These are phyloP conservation scores for Mesaphorura yosii DNA, from an alignment of 1,140 invertebrate genomes.

Conservation along the genomic window DNA sequence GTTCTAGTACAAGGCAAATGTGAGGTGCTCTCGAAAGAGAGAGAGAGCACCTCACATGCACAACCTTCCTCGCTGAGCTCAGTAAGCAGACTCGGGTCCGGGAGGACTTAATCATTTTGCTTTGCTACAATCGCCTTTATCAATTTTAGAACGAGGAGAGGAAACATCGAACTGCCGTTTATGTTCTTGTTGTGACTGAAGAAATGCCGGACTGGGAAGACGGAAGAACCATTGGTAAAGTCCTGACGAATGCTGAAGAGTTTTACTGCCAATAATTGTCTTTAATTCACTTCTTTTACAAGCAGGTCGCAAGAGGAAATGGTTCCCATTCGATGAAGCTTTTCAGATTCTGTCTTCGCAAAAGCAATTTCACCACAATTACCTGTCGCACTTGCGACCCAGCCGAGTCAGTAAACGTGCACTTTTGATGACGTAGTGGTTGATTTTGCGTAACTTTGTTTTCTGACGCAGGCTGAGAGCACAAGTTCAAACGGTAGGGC, in stretches of 20 bases:
- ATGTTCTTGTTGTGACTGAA: constrained; percentile 80
- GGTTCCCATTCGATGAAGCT: constrained; percentile 82
- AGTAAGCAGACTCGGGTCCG: too few species aligned
- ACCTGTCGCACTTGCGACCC: constrained; percentile 45
- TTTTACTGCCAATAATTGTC: not conserved
- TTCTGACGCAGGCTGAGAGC: too few species aligned
- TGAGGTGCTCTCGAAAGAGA: too few species aligned
- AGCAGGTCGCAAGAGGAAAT: constrained; percentile 70
- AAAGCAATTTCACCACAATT: constrained; percentile 79
- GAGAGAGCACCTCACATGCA: too few species aligned
- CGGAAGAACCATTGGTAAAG: constrained; percentile 57
- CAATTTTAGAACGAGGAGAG: constrained; percentile 67
- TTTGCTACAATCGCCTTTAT: too few species aligned
- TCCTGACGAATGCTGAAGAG: not conserved
- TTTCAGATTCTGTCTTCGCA: constrained; percentile 69
- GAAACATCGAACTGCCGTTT: constrained; percentile 83
- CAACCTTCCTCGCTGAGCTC: too few species aligned
- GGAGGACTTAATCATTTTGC: too few species aligned
- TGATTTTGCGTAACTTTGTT: too few species aligned
- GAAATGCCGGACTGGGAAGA: constrained; percentile 90
- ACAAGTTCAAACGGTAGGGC: too few species aligned
- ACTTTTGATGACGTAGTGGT: too few species aligned
- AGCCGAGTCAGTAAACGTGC: too few species aligned
- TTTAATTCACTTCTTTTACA: constrained; percentile 13
- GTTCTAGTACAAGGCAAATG: too few species aligned